phyloP scores from a whole-genome alignment of 2,888 invertebrate genomes.

The Cheilosia soror region DNA sequence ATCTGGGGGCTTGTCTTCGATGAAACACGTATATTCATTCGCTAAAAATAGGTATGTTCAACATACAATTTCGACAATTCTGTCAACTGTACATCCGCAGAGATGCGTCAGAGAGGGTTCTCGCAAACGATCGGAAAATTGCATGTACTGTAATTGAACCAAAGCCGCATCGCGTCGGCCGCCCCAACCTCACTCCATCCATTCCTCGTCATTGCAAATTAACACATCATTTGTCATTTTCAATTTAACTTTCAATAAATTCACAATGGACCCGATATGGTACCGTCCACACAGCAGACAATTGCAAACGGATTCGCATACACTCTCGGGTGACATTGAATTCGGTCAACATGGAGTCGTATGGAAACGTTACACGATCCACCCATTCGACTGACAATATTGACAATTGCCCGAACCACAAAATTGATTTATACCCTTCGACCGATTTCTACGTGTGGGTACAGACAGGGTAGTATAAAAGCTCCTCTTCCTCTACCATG shows the following conservation, averaged over 20 bases:
- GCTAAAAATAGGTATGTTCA: slow-evolving; percentile 57
- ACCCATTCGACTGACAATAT: slow-evolving; percentile 45
- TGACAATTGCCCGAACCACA: slow-evolving; percentile 40
- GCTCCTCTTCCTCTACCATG: background rate
- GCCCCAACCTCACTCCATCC: background rate
- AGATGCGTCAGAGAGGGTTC: background rate
- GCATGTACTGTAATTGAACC: background rate
- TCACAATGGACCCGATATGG: slow-evolving; percentile 19
- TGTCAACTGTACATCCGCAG: slow-evolving; percentile 37
- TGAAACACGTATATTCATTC: slow-evolving; percentile 17
- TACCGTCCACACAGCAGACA: background rate
- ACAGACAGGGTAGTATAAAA: background rate
- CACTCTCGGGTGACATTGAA: slow-evolving; percentile 53
- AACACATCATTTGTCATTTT: slow-evolving; percentile 73
- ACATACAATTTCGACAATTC: slow-evolving; percentile 39
- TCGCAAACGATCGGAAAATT: slow-evolving; percentile 24
- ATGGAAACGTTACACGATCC: slow-evolving; percentile 54
- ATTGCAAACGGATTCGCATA: slow-evolving; percentile 26
- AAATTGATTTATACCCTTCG: slow-evolving; percentile 57
- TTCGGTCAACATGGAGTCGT: slow-evolving; percentile 18
- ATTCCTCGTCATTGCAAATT: slow-evolving; percentile 45
- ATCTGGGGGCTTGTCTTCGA: slow-evolving; percentile 53
- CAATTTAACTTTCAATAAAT: slow-evolving; percentile 68
- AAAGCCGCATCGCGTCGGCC: too few species aligned
- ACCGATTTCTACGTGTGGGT: slow-evolving; percentile 26